phyloP scores from a whole-genome alignment of 2,797 vertebrate genomes.

The Coluber constrictor region DNA sequence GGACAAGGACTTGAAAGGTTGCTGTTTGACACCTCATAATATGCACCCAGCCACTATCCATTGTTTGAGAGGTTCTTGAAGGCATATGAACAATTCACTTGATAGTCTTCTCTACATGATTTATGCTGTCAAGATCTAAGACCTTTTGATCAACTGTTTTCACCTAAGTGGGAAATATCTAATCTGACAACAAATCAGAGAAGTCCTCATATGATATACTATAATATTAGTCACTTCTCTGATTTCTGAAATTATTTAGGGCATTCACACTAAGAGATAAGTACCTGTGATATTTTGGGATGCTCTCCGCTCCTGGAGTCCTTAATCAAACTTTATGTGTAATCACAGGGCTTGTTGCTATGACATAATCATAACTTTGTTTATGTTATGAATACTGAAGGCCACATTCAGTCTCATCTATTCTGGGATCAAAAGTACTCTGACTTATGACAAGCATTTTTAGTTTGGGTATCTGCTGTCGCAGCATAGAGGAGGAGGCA shows the following conservation, averaged over 20 bases:
- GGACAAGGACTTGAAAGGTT: background rate
- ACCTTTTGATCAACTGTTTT: constrained; percentile 54
- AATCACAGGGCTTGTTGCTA: constrained; percentile 62
- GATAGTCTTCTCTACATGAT: constrained; percentile 39
- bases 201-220: constrained; percentile 59
- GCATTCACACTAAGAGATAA: constrained; percentile 56
- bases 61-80: background rate
- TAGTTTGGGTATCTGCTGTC: constrained; percentile 56
- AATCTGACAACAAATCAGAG: constrained; percentile 54
- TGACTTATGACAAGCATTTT: constrained; percentile 64
- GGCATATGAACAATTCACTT: background rate
- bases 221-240: constrained; percentile 60
- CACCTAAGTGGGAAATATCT: constrained; percentile 54
- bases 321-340: constrained; percentile 54
- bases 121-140: constrained; percentile 54
- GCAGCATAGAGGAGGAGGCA: constrained; percentile 36
- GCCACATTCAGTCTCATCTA: constrained; percentile 54
- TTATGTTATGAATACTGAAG: constrained; percentile 61
- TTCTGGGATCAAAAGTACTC: constrained; percentile 63
- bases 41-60: background rate
- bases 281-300: constrained; percentile 63
- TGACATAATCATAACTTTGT: constrained; percentile 63
- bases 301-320: constrained; percentile 55
- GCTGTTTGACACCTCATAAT: background rate
- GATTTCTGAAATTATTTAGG: constrained; percentile 62